Evolutionary conservation across 2,888 invertebrate genomes (phyloP).

Genomic region (Hydrotaea diabolus): DNA sequence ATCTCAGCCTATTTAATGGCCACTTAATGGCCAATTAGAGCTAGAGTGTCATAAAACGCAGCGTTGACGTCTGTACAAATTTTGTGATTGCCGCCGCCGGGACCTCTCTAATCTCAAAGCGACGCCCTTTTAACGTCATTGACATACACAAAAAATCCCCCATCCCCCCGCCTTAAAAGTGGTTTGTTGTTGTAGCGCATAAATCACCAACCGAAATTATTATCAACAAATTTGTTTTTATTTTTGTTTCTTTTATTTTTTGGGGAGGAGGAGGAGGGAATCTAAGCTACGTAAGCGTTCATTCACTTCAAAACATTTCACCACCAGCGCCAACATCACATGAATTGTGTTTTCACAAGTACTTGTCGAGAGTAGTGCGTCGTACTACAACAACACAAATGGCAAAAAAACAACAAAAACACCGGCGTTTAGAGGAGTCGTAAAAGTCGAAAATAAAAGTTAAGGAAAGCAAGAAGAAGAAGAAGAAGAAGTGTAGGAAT

Average conservation of each 20-base stretch:
- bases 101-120: not conserved
- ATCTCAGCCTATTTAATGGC: not conserved
- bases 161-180: not conserved
- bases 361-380: not conserved
- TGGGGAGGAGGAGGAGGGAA: not conserved
- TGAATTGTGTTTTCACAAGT: not conserved
- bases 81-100: not conserved
- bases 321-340: not conserved
- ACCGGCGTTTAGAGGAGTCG: not conserved
- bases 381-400: not conserved
- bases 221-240: constrained; percentile 23
- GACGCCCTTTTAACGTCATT: not conserved
- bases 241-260: no score
- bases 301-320: constrained; percentile 22
- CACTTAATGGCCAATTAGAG: not conserved
- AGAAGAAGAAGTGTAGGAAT: not conserved
- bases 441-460: constrained; percentile 14
- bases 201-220: constrained; percentile 18
- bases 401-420: not conserved
- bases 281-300: constrained; percentile 8
- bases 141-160: not conserved
- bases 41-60: not conserved
- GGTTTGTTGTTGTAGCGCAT: not conserved
- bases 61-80: constrained; percentile 1
- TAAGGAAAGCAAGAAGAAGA: not conserved